Evolutionary conservation across 2,888 invertebrate genomes (phyloP), one percentile per base, ranked within the genome.

Genomic region (Polyommatus icarus): DNA sequence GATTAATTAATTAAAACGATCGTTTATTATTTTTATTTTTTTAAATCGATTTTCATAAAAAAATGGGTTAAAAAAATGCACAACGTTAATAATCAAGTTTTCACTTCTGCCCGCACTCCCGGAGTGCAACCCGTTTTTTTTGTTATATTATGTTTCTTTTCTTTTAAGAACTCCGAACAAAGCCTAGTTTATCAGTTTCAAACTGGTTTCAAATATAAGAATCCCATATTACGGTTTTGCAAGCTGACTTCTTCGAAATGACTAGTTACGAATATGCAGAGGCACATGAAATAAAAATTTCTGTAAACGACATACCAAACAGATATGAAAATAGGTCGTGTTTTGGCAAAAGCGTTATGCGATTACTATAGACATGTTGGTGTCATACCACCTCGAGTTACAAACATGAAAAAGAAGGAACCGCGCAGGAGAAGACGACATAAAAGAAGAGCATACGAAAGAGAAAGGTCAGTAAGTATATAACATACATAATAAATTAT

Each of bases 301-400:
- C 15, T 67, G 15, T 67, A 29, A 67, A 24, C 10, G 1, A 61
- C 61, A 10, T 46, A 73, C 40, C 7, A 50, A 18, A 78, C 76
- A 92, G 92, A 92, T 85, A 81, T 84, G 0, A 91, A 89, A 85
- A 90, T 92, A 84, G 91, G 92, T 7, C 85, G 90, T 80, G 91
- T 95, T 81, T 84, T 95, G 85, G 95, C 90, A 82, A 95, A 95
- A 88, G 92, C 94, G 79, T 88, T 95, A 81, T 95, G 95, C 83
- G 95, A 95, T 87, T 95, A 95, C 87, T 95, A 95, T 86, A 90
- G 95, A 79, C 95, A 95, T 84, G 89, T 95, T 82, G 93, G 94
- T 79, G 92, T 95, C 82, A 93, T 95, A 82, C 94, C 95, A 77
- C 94, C 94, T 80, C 92, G 90, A 10, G 82, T 88, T 15, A 86